Evolutionary conservation across 2,113 vertebrate species (phyloP).

Genomic region (Telmatochromis sp.): DNA sequence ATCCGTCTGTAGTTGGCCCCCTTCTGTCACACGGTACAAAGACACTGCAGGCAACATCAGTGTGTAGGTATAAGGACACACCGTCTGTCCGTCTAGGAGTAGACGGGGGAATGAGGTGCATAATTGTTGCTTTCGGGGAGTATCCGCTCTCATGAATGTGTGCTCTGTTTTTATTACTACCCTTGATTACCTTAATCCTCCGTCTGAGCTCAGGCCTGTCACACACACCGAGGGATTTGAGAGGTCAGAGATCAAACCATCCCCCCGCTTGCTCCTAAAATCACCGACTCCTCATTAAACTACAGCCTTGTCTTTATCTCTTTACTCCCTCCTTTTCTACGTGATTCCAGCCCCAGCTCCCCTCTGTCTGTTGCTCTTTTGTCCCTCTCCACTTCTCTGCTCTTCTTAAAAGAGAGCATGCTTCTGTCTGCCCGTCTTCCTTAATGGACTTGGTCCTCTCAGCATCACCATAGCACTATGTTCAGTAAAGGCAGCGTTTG

Average conservation of each 20-base stretch:
- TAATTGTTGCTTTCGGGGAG: slow-evolving; percentile 30
- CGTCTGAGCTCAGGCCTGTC: slow-evolving; percentile 47
- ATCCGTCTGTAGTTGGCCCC: slow-evolving; percentile 11
- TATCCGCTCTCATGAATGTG: slow-evolving; percentile 35
- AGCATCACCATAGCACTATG: slow-evolving; percentile 19
- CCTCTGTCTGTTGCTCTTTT: background rate
- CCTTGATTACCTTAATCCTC: slow-evolving; percentile 62
- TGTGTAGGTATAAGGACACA: background rate
- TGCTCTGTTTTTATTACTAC: slow-evolving; percentile 54
- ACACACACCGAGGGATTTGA: slow-evolving; percentile 45
- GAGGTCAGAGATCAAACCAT: slow-evolving; percentile 54
- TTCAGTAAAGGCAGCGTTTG: slow-evolving; percentile 49
- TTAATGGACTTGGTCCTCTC: slow-evolving; percentile 54
- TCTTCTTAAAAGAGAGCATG: background rate
- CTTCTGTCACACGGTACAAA: slow-evolving; percentile 8
- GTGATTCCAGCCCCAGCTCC: background rate
- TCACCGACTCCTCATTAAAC: slow-evolving; percentile 50
- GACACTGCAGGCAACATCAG: background rate
- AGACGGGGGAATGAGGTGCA: background rate
- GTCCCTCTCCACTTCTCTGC: background rate
- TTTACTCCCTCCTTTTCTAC: background rate
- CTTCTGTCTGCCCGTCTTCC: background rate
- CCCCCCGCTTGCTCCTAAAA: slow-evolving; percentile 18
- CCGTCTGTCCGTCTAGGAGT: background rate
- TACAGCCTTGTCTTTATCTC: background rate